These are phyloP conservation scores for Clarias pachynema DNA, from an alignment of 2,797 vertebrate genomes.

Conservation along the genomic window DNA sequence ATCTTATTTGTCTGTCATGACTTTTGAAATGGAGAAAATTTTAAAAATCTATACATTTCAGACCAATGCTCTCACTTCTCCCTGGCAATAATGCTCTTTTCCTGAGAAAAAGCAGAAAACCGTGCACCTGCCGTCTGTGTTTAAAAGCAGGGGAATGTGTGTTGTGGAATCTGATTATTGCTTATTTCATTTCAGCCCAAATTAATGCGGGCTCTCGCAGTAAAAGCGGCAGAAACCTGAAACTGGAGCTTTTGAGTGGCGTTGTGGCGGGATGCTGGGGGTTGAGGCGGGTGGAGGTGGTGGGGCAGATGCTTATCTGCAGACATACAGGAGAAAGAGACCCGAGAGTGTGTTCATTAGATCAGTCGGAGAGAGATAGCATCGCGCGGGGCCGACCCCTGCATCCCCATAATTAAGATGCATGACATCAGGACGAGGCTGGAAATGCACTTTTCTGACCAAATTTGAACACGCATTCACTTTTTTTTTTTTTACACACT, in stretches of 20 bases:
- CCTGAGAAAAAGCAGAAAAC: not conserved
- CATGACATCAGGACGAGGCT: conserved; percentile 61
- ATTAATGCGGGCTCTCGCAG: conserved; percentile 55
- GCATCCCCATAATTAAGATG: conserved; percentile 64
- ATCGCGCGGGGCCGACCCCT: conserved; percentile 55
- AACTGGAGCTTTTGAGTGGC: conserved; percentile 61
- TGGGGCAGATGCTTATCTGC: conserved; percentile 51
- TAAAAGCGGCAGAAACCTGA: conserved; percentile 53
- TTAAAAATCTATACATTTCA: conserved; percentile 19
- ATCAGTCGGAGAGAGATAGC: conserved; percentile 53
- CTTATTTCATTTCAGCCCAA: conserved; percentile 58
- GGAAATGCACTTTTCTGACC: conserved; percentile 56
- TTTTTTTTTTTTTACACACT: conserved; percentile 17
- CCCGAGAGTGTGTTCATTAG: conserved; percentile 65
- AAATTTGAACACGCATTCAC: conserved; percentile 52
- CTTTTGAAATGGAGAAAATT: not conserved
- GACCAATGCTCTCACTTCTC: conserved; percentile 9
- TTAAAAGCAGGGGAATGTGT: conserved; percentile 51
- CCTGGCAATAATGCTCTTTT: not conserved
- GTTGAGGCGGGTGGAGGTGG: conserved; percentile 1
- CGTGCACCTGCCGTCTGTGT: conserved; percentile 33
- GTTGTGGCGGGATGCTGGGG: conserved; percentile 19
- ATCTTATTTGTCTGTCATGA: not conserved
- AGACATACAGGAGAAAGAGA: conserved; percentile 52
- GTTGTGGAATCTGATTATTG: conserved; percentile 54